Evolutionary conservation across 2,113 vertebrate genomes (phyloP), one percentile per base, ranked within the genome.

Genomic region (Chaetodon trifascialis): DNA sequence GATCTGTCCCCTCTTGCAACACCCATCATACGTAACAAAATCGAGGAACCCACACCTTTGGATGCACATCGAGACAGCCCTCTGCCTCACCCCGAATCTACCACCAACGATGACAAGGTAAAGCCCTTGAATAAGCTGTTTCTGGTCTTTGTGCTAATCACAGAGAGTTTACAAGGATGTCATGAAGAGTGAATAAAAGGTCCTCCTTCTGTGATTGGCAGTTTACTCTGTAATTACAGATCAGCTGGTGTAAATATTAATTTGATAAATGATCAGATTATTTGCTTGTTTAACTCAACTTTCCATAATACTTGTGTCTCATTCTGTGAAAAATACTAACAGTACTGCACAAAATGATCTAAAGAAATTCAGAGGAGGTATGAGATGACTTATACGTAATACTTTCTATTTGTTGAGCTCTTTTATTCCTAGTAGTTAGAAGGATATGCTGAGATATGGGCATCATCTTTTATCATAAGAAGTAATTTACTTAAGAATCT

Each of bases 1-100:
- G 98, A 99, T 95, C 94, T 99, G 92, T 99, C 98, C 44, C 98
- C 98, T 87, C 97, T 99, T 89, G 97, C 95, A 74, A 98, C 97
- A 76, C 98, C 98, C 12, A 95, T 99, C 88, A 97, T 99, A 95
- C 97, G 97, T 95, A 98, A 96, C 94, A 99, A 99, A 96, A 96
- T 94, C 44, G 98, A 97, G 93, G 97, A 96, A 68, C 95, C 96
- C 59, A 91, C 96, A 34, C 89, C 96, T 89, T 93, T 97, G 68
- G 97, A 97, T 88, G 95, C 95, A 80, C 97, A 99, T 88, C 96
- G 97, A 86, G 96, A 97, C 82, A 99, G 98, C 87, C 98, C 98
- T 86, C 96, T 99, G 94, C 98, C 98, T 94, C 97, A 98, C 88
- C 98, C 98, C 4, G 98, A 99, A 85, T 99, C 98, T 58, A 99